Evolutionary conservation across 2,113 vertebrate genomes (phyloP).

Genomic region (Phalacrocorax aristotelis): DNA sequence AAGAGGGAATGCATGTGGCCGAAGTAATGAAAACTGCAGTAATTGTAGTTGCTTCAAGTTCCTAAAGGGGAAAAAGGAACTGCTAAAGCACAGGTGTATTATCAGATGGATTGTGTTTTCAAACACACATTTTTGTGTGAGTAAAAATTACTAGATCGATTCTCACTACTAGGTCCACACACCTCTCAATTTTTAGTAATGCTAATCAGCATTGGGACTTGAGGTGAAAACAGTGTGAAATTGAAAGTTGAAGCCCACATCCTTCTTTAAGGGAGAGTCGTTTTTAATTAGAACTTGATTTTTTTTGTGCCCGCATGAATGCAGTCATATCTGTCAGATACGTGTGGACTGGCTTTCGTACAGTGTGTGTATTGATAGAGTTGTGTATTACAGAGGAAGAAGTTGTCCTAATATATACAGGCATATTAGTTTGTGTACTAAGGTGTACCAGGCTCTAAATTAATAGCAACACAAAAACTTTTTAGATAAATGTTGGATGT

Average conservation of each 20-base stretch:
- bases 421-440: not conserved
- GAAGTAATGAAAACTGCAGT: not conserved
- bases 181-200: not conserved
- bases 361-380: not conserved
- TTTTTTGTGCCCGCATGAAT: not conserved
- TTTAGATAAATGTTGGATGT: not conserved
- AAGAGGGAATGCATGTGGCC: not conserved
- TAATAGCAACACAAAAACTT: not conserved
- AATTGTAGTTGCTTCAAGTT: not conserved
- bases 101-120: not conserved
- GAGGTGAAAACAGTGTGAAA: not conserved
- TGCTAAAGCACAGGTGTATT: not conserved
- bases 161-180: not conserved
- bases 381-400: not conserved
- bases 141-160: not conserved
- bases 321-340: not conserved
- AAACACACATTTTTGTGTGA: not conserved
- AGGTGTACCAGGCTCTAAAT: not conserved
- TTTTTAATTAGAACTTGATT: not conserved
- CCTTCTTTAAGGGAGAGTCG: not conserved
- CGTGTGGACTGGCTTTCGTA: not conserved
- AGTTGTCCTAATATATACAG: not conserved
- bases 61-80: not conserved
- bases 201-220: not conserved
- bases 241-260: not conserved